Base-by-base conservation (phyloP, 2,113 vertebrate genomes). In the Ictalurus furcatus region DNA sequence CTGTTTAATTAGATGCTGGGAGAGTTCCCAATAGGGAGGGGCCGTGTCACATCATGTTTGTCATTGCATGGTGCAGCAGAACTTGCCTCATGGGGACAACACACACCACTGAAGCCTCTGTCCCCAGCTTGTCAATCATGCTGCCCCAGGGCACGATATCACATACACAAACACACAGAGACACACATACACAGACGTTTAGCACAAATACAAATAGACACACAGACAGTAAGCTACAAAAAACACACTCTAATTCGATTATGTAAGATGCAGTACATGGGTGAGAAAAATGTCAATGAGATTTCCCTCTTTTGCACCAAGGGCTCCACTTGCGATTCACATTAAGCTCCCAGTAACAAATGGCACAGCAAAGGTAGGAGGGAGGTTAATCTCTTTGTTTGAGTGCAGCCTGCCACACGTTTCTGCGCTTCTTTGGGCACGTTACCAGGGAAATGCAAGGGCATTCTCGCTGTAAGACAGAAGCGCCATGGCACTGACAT, bases 1-100 rank as follows among this genome's bases (percentile, higher is more conserved):
- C 91, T 92, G 94, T 95, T 96, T 95, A 95, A 96, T 96, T 96
- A 95, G 95, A 92, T 89, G 90, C 91, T 90, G 90, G 90, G 93
- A 88, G 88, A 90, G 87, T 88, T 80, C 25, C 23, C 58, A 71
- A 73, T 89, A 89, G 89, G 93, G 91, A 90, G 93, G 90, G 92
- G 86, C 90, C 91, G 84, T 95, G 94, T 95, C 95, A 94, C 76
- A 88, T 93, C 91, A 89, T 89, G 92, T 95, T 95, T 94, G 94
- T 95, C 93, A 94, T 92, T 88, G 90, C 8, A 25, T 79, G 88
- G 85, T 84, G 13, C 87, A 88, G 90, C 65, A 81, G 92, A 71
- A 88, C 92, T 74, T 91, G 90, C 92, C 93, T 93, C 88, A 88
- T 85, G 87, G 93, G 92, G 91, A 92, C 92, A 90, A 87, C 90